Percentiles rank a stretch among this genome's conserved stretches.
These are phyloP conservation scores for Neosilurus hyrtlii DNA, from an alignment of 2,797 vertebrate genomes.

Conservation along the genomic window DNA sequence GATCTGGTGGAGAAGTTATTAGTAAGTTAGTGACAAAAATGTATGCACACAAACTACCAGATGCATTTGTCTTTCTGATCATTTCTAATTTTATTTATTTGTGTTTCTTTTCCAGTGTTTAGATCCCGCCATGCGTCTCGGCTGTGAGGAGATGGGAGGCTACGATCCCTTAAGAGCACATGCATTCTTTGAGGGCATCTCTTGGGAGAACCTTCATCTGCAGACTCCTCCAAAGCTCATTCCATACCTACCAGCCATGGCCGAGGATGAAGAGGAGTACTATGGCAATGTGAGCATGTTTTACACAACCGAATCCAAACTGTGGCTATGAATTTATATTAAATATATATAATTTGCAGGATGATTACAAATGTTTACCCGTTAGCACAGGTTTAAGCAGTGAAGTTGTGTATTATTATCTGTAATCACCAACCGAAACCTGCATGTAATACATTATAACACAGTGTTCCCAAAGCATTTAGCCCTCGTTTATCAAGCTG, in stretches of 20 bases:
- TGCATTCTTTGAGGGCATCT: constrained; percentile 89
- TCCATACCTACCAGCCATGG: constrained; percentile 96
- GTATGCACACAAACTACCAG: too few species aligned
- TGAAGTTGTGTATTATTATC: neutral
- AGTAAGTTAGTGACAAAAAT: constrained; percentile 66
- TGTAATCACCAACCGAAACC: too few species aligned
- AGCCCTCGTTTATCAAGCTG: too few species aligned
- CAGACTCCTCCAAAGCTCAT: constrained; percentile 96
- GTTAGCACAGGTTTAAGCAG: neutral
- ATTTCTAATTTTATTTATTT: too few species aligned
- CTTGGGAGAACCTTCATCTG: constrained; percentile 88
- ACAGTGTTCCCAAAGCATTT: too few species aligned
- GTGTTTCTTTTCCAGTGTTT: constrained; percentile 75
- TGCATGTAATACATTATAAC: too few species aligned
- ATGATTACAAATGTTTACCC: too few species aligned
- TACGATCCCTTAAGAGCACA: constrained; percentile 88
- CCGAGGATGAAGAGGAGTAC: constrained; percentile 97
- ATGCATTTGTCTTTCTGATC: neutral
- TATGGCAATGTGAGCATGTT: constrained; percentile 88
- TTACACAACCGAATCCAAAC: neutral
- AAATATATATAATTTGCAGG: neutral
- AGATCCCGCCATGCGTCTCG: constrained; percentile 89
- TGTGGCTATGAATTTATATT: neutral
- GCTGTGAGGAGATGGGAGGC: constrained; percentile 95
- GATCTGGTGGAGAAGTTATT: constrained; percentile 94